phyloP scores from a whole-genome alignment of 2,888 invertebrate species.

The Agrochola litura region DNA sequence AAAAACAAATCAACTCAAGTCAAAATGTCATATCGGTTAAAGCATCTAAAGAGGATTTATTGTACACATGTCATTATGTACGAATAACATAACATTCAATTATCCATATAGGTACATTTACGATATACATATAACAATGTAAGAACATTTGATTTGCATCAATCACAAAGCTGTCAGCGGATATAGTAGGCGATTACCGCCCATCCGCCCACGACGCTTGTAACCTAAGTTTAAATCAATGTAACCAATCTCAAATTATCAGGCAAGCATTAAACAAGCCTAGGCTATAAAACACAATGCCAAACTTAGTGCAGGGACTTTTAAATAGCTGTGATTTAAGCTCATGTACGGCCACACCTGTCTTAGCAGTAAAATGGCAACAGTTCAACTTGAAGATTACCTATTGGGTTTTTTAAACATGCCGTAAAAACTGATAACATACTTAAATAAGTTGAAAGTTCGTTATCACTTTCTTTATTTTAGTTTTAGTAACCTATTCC shows the following conservation, averaged over 20 bases:
- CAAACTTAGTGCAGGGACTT: conserved; percentile 9
- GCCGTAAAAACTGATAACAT: no score
- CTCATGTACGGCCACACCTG: conserved; percentile 28
- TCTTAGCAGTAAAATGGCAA: conserved; percentile 22
- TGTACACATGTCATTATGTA: background rate
- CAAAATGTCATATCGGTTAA: background rate
- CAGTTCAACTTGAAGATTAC: conserved; percentile 7
- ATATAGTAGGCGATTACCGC: conserved; percentile 74
- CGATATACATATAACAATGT: conserved; percentile 22
- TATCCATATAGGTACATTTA: background rate
- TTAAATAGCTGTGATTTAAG: conserved; percentile 43
- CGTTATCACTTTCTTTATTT: no score
- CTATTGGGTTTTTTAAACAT: background rate
- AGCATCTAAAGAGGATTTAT: background rate
- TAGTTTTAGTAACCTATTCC: no score
- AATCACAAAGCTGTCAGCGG: conserved; percentile 70
- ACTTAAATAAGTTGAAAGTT: background rate
- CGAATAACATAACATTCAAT: conserved; percentile 3
- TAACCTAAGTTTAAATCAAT: conserved; percentile 56
- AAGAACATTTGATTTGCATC: conserved; percentile 65
- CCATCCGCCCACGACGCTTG: conserved; percentile 61
- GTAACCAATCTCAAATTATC: conserved; percentile 38
- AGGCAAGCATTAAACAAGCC: conserved; percentile 31
- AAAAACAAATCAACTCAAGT: background rate
- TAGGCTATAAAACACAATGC: conserved; percentile 39